Conservation (phyloP, 2,113 vertebrate species). For the Anolis sagrei region DNA sequence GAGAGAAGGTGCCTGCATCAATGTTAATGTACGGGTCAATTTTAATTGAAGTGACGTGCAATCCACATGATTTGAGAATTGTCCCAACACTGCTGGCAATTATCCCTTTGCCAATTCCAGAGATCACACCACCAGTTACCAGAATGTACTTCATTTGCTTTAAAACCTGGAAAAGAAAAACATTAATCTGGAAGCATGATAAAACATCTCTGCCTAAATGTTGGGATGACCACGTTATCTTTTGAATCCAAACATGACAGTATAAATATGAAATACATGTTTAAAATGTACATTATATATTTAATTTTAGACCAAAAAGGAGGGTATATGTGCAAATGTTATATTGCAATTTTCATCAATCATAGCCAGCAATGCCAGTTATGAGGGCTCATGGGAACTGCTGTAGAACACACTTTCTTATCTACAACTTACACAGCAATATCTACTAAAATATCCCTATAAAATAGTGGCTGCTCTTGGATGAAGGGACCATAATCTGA, state of each 20-base stretch:
- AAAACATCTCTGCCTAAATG: background rate
- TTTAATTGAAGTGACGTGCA: constrained; percentile 95
- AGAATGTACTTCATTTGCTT: constrained; percentile 95
- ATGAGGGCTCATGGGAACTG: too few species aligned
- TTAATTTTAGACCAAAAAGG: too few species aligned
- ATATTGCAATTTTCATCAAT: too few species aligned
- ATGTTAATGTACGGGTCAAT: constrained; percentile 98
- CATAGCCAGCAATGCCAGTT: too few species aligned
- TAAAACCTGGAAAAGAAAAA: constrained; percentile 49
- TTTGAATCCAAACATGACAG: background rate
- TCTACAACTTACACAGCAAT: too few species aligned
- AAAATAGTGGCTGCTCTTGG: too few species aligned
- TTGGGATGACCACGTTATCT: background rate
- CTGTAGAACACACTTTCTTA: too few species aligned
- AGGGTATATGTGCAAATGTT: too few species aligned
- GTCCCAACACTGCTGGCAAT: constrained; percentile 97
- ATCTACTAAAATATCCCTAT: background rate
- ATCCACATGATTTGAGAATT: constrained; percentile 93
- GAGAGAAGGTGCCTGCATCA: constrained; percentile 95
- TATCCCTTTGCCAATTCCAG: constrained; percentile 97
- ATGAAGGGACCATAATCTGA: too few species aligned
- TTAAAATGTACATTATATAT: too few species aligned
- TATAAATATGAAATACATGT: too few species aligned
- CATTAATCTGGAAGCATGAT: too few species aligned
- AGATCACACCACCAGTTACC: constrained; percentile 97